Percentiles rank a stretch among this genome's conserved stretches.
phyloP scores from a whole-genome alignment of 2,113 vertebrate species.

The Protomyctophum bolini region DNA sequence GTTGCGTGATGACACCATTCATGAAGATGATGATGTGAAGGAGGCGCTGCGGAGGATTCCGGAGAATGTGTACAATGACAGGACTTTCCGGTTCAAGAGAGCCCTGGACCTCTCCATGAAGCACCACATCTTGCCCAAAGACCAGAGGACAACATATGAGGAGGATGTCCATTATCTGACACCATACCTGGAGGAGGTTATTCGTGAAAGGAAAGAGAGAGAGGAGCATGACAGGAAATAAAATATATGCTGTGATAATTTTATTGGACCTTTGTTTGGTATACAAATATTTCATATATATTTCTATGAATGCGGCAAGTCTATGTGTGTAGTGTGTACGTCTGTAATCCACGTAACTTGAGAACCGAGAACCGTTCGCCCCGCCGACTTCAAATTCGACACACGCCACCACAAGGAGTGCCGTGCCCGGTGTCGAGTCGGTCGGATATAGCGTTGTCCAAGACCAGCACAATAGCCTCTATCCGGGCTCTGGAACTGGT shows the following conservation, averaged over 20 bases:
- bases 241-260: background rate
- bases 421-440: too few species aligned
- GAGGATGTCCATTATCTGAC: conserved; percentile 88
- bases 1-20: conserved; percentile 86
- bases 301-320: too few species aligned
- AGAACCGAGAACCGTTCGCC: too few species aligned
- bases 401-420: too few species aligned
- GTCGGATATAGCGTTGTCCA: too few species aligned
- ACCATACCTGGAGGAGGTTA: conserved; percentile 91
- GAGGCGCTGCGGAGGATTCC: conserved; percentile 91
- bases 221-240: conserved; percentile 91
- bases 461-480: too few species aligned
- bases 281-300: too few species aligned
- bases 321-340: too few species aligned
- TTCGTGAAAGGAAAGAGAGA: conserved; percentile 89
- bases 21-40: conserved; percentile 86
- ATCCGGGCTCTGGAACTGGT: too few species aligned
- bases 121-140: conserved; percentile 88
- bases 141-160: conserved; percentile 92
- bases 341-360: too few species aligned
- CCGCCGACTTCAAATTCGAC: too few species aligned
- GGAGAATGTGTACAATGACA: conserved; percentile 85
- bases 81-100: conserved; percentile 91
- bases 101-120: conserved; percentile 89
- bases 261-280: too few species aligned